A percentile compares a stretch with the other conserved stretches of the same genome.
Conservation (phyloP, 2,888 invertebrate genomes). For the Mechanitis messenoides region DNA sequence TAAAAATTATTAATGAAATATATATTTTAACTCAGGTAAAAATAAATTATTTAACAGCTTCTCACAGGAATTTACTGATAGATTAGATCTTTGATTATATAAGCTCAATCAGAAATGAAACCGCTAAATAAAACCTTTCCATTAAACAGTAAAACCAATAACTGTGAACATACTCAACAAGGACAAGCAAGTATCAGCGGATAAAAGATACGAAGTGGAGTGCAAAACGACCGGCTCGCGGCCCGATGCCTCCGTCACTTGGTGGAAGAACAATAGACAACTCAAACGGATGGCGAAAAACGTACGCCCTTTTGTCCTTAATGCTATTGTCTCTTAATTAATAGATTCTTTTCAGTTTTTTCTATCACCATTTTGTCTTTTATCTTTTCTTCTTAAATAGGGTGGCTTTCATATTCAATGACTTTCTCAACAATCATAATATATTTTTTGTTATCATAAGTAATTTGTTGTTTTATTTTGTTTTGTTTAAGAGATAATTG, state of each 20-base stretch:
- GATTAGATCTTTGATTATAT: too few species aligned
- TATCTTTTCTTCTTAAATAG: slow-evolving; percentile 17
- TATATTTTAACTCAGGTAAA: too few species aligned
- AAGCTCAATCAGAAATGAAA: too few species aligned
- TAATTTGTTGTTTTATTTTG: background rate
- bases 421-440: slow-evolving; percentile 7
- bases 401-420: slow-evolving; percentile 5
- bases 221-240: slow-evolving; percentile 91
- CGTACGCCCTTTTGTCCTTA: slow-evolving; percentile 72
- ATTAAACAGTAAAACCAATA: slow-evolving; percentile 88
- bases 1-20: too few species aligned
- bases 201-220: slow-evolving; percentile 90
- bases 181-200: slow-evolving; percentile 88
- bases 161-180: slow-evolving; percentile 89
- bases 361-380: slow-evolving; percentile 16
- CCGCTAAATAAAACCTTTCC: slow-evolving; percentile 24
- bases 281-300: slow-evolving; percentile 87
- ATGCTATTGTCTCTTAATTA: slow-evolving; percentile 55
- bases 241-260: slow-evolving; percentile 89
- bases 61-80: too few species aligned
- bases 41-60: too few species aligned
- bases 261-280: slow-evolving; percentile 92
- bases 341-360: slow-evolving; percentile 50
- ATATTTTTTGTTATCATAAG: background rate
- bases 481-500: background rate